Evolutionary conservation across 2,797 vertebrate genomes (phyloP).

Genomic region (Pyrrhura leucotis): DNA sequence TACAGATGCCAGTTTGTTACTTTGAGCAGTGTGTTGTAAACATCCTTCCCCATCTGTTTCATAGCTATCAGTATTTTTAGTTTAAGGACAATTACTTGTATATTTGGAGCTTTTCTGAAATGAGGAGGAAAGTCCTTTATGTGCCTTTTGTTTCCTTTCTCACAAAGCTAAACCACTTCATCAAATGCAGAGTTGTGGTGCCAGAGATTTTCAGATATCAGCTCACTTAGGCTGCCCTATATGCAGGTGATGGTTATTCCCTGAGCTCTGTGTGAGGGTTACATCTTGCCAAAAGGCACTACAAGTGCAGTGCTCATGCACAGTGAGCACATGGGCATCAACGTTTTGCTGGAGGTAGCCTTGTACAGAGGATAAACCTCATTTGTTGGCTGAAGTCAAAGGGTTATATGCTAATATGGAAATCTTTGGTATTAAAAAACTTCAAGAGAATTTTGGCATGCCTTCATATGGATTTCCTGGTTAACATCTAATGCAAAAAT

Average conservation of each 20-base stretch:
- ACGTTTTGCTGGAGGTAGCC: neutral
- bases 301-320: fast-evolving
- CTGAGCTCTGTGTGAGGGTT: neutral
- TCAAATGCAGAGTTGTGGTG: neutral
- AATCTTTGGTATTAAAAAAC: neutral
- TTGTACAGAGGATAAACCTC: neutral
- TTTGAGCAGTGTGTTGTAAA: neutral
- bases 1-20: neutral
- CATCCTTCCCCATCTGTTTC: neutral
- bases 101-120: neutral
- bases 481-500: neutral
- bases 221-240: fast-evolving
- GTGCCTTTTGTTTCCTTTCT: neutral
- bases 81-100: neutral
- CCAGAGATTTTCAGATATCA: neutral
- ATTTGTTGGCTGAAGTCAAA: neutral
- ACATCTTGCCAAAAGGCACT: neutral
- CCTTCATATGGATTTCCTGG: neutral
- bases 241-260: neutral
- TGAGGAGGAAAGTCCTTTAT: neutral
- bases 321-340: fast-evolving
- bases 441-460: neutral
- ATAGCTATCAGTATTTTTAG: neutral
- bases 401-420: neutral
- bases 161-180: neutral